Evolutionary conservation across 2,888 invertebrate species (phyloP).

Genomic region (Hypselothyrea guttata): DNA sequence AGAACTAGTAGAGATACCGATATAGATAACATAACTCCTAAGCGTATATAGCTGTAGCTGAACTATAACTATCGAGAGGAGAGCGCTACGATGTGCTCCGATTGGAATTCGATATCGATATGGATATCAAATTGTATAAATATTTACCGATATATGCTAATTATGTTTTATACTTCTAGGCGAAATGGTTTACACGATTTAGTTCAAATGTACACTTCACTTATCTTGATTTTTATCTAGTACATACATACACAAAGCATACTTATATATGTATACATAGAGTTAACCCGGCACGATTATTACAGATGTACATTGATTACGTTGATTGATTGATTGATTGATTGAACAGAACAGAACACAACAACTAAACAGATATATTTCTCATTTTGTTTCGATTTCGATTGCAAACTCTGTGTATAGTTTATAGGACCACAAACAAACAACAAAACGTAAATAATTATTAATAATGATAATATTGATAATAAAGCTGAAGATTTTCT

Average conservation of each 20-base stretch:
- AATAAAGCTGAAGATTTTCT: conserved; percentile 16
- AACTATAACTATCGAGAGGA: conserved; percentile 21
- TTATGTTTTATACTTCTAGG: conserved; percentile 67
- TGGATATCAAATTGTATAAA: conserved; percentile 48
- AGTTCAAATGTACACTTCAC: conserved; percentile 71
- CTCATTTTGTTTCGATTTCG: not conserved
- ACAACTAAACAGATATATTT: no score
- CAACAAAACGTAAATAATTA: conserved; percentile 16
- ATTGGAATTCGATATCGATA: conserved; percentile 24
- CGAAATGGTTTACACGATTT: conserved; percentile 72
- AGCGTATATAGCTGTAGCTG: conserved; percentile 32
- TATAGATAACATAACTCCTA: conserved; percentile 43
- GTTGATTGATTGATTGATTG: conserved; percentile 20
- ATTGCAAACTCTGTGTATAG: conserved; percentile 40
- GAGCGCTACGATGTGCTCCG: conserved; percentile 3
- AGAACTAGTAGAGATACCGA: conserved; percentile 51
- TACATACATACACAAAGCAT: conserved; percentile 8
- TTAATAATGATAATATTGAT: conserved; percentile 17
- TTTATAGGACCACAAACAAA: conserved; percentile 29
- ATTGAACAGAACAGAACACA: not conserved
- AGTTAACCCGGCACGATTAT: conserved; percentile 16
- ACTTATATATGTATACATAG: conserved; percentile 9
- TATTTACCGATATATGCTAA: conserved; percentile 57
- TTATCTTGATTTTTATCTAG: conserved; percentile 41
- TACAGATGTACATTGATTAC: conserved; percentile 21